Evolutionary conservation across 2,888 invertebrate species (phyloP), one percentile per base, ranked within the genome.

Genomic region (Cheilosia impressa): DNA sequence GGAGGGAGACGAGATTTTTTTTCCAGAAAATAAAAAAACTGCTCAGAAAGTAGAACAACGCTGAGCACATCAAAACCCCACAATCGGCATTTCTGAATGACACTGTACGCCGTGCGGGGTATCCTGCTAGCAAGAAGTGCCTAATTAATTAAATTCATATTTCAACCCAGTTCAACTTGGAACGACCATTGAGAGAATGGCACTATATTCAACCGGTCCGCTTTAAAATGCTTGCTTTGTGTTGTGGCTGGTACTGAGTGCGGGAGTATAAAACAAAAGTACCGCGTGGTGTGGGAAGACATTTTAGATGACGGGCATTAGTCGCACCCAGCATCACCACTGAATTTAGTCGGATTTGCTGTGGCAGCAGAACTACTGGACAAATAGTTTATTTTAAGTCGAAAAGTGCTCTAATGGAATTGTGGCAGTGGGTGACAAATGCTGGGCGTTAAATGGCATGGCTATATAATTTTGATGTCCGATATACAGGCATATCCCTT

Each of bases 91-190:
- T 66, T 52, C 27, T 75, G 31, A 75, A 65, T 75, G 47, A 22
- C 63, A 50, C 38, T 31, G 31, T 9, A 9, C 9, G 9, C 38
- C 6, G 31, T 9, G 31, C 9, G 9, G 31, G 9, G 41, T 65
- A 17, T 45, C n/a, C 45, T 15, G 45, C 17, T 15, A 17, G 45
- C 47, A 57, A 10, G 15, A 47, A 55, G 63, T 57, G n/a, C 38
- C 34, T 41, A 50, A 55, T 73, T 75, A 81, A 81, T 81, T 81
- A 47, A 69, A 57, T 38, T 50, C 47, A 73, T 52, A 73, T 57
- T 72, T 80, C 19, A 47, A 9, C 47, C 38, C n/a, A 31, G 6
- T 47, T 68, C 47, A 43, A 73, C 53, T 55, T 17, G 43, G 66
- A 13, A 10, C 13, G 13, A 10, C 34, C 34, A 34, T 10, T 34